Base-by-base conservation (phyloP, 2,113 vertebrate species). In the Sander vitreus region DNA sequence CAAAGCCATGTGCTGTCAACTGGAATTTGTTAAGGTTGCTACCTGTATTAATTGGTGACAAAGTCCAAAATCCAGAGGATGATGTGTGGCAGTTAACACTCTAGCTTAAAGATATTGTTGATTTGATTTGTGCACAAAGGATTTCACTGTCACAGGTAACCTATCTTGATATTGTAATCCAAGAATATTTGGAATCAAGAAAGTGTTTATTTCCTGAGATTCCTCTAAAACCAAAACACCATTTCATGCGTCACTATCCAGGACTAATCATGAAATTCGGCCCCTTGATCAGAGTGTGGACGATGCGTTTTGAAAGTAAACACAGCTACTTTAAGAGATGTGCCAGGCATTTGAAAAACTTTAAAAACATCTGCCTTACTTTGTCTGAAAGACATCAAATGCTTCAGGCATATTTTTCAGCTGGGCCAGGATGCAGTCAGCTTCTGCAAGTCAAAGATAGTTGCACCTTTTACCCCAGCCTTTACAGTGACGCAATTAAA, bases 371-470 rank as follows among this genome's bases (percentile, higher is more conserved):
- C 14, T 88, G 77, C 50, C 68, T 36, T 50, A 87, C 87, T 39
- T 51, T 74, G 2, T 60, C 62, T 9, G 25, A 67, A 30, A n/a
- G 73, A 50, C 76, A 85, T 82, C 87, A 89, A 4, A 82, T 88
- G 83, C 84, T n/a, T 90, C 85, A 84, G 59, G 78, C 75, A 50
- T 84, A 83, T 88, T 77, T 89, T 82, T 81, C 19, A 84, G 83
- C 80, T 73, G 78, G 25, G 25, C 25, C 25, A 25, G 25, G 25
- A 25, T 25, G 25, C 25, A 25, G 50, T 85, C 15, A 83, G 33
- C 70, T 81, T 30, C 66, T 84, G 70, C 77, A 90, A 78, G 83
- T 90, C 8, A 90, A 88, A 43, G 84, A 87, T 25, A 76, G 87
- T 36, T 83, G 54, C 78, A 50, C 51, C 10, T 87, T 70, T 66